Percentiles rank a stretch among this genome's conserved stretches.
These are phyloP conservation scores for Leucoma salicis DNA, from an alignment of 2,888 invertebrate genomes.

Conservation along the genomic window DNA sequence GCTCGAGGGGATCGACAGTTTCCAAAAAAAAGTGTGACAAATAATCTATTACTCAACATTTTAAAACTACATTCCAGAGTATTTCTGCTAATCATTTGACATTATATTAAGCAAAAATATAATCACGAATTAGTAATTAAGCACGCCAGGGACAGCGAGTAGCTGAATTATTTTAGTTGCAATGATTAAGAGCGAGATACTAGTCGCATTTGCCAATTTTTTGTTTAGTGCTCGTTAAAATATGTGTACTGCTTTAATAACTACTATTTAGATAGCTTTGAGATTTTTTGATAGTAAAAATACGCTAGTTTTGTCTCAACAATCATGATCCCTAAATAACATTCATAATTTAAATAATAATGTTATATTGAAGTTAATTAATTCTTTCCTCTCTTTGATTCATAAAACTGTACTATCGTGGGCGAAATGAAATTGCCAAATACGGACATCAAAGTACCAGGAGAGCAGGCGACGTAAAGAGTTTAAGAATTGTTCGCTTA, in stretches of 20 bases:
- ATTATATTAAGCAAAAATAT: background rate
- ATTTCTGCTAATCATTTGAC: background rate
- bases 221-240: conserved; percentile 5
- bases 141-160: background rate
- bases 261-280: background rate
- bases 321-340: too few relatives aligned
- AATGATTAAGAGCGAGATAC: conserved; percentile 3
- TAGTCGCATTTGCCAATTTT: conserved; percentile 8
- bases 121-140: conserved; percentile 5
- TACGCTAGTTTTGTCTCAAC: background rate
- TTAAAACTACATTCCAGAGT: background rate
- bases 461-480: conserved; percentile 46
- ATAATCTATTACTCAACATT: too few relatives aligned
- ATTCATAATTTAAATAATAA: background rate
- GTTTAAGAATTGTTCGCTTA: too few relatives aligned
- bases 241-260: background rate
- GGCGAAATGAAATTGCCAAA: conserved; percentile 61
- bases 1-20: too few relatives aligned
- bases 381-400: background rate
- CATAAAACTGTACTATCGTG: background rate
- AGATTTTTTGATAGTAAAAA: background rate
- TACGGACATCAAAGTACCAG: conserved; percentile 71
- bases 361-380: too few relatives aligned
- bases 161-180: conserved; percentile 2
- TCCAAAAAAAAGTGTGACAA: too few relatives aligned